Evolutionary conservation across 2,113 vertebrate genomes (phyloP), one percentile per base, ranked within the genome.

Genomic region (Cryptotis parvus): DNA sequence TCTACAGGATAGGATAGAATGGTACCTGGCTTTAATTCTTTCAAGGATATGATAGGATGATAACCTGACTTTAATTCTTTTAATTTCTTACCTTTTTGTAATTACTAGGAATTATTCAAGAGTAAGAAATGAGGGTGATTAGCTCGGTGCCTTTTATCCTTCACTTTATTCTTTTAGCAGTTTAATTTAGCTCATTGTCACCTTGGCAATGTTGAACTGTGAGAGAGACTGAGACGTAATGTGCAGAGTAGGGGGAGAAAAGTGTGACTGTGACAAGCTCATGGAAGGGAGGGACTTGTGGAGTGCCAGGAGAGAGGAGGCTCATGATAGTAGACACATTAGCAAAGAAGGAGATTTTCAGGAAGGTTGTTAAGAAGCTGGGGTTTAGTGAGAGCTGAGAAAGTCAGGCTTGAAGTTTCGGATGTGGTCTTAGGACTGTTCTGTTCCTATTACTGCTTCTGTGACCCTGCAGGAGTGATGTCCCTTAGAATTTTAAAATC

Each of bases 101-200:
- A 49, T 49, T 66, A 78, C 26, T 69, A 84, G 16, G 52, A 55
- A 49, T 80, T 70, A 55, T 33, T 52, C 22, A 52, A 7, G 29
- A 20, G 33, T 37, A 72, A 26, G 26, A 73, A 58, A 58, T 58
- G 55, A 94, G 20, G 45, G 6, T 90, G 11, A 61, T n/a, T 39
- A 69, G 39, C 22, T 82, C 10, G 33, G 10, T 1, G 24, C 65
- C 39, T 72, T 78, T 69, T 35, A 66, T 29, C 10, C 26, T 65
- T 65, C 26, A 65, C 63, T 65, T 70, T 35, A 68, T 91, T 61
- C 27, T 45, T 58, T 91, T 77, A 92, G 69, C 49, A 58, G 45
- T 94, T 94, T 73, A 73, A 33, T 63, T 88, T 89, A 89, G n/a
- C 69, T 84, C 65, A 31, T 26, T 68, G 39, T 70, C 73, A 74